Base-by-base conservation (phyloP, 2,113 vertebrate species). In the Corythoichthys haematopterus region DNA sequence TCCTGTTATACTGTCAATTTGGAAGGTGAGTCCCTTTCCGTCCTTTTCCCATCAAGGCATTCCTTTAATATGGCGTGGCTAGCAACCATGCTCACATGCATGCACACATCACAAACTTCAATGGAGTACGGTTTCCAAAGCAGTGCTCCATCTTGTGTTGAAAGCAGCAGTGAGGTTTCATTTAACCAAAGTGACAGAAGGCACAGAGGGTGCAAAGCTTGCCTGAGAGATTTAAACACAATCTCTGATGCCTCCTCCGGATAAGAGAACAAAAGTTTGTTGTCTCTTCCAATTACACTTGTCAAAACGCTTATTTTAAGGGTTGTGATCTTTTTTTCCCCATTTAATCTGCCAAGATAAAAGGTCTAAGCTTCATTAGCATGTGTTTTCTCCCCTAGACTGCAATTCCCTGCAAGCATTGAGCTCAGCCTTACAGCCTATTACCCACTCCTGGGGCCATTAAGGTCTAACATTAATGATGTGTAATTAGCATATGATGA, bases 401-500 rank as follows among this genome's bases (percentile, higher is more conserved):
- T 85, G 78, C 65, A 81, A 86, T 90, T 84, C 84, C 80, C 86
- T 81, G 85, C 88, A 81, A 82, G 75, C 89, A 88, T 81, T 85
- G 76, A 86, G 72, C 90, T 91, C 91, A 83, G 88, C 82, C 91
- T 90, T 90, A 89, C 88, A 93, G 90, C 86, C 88, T 91, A 93
- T 92, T 92, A 93, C 91, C 89, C 87, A 90, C 91, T 93, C 90
- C 85, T 83, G 82, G 83, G 87, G 85, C 91, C 92, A 92, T 93
- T 93, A 94, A 91, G 91, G 92, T 91, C 92, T 94, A 93, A 93
- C 92, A 94, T 94, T 96, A 94, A 94, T 94, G 94, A 95, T 93
- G 93, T 91, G 94, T 94, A 96, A 97, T 97, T 97, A 97, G 94
- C 92, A 93, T 91, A 94, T 91, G 92, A 96, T 94, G 95, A 97